A percentile compares a stretch with the other conserved stretches of the same genome.
Evolutionary conservation across 1,140 invertebrate genomes (phyloP).

Genomic region (Ceratina japonica): DNA sequence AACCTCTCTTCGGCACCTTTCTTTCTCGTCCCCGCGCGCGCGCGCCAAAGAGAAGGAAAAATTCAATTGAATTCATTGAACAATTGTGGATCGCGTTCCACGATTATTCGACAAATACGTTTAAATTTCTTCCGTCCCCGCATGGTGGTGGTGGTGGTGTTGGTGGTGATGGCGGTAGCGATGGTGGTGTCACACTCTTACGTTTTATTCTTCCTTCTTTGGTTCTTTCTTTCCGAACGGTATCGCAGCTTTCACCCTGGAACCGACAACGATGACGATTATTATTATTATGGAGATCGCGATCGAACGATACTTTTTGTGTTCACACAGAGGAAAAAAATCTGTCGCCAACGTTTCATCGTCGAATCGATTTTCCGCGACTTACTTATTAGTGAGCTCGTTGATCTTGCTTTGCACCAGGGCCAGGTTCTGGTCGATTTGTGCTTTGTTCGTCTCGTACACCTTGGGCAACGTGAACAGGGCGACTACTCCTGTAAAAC

Average conservation of each 20-base stretch:
- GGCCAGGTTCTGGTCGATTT: constrained; percentile 96
- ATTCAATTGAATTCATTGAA: too few relatives aligned
- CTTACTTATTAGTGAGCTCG: constrained; percentile 93
- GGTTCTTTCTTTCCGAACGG: constrained; percentile 94
- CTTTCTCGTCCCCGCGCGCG: too few relatives aligned
- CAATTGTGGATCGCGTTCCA: background rate
- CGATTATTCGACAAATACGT: constrained; percentile 28
- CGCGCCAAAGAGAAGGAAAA: too few relatives aligned
- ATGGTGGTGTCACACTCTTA: background rate
- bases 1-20: too few relatives aligned
- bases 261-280: constrained; percentile 66
- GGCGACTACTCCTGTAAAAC: constrained; percentile 90
- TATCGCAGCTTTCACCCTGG: constrained; percentile 92
- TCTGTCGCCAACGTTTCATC: too few relatives aligned
- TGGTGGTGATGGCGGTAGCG: background rate
- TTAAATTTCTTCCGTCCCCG: constrained; percentile 30
- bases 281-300: too few relatives aligned
- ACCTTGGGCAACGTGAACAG: constrained; percentile 98
- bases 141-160: constrained; percentile 11
- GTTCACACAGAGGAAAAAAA: too few relatives aligned
- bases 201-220: constrained; percentile 89
- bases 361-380: constrained; percentile 48
- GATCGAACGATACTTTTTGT: too few relatives aligned
- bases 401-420: constrained; percentile 92
- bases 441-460: constrained; percentile 98